phyloP scores from a whole-genome alignment of 2,797 vertebrate species.

The Ctenopoma multispine region DNA sequence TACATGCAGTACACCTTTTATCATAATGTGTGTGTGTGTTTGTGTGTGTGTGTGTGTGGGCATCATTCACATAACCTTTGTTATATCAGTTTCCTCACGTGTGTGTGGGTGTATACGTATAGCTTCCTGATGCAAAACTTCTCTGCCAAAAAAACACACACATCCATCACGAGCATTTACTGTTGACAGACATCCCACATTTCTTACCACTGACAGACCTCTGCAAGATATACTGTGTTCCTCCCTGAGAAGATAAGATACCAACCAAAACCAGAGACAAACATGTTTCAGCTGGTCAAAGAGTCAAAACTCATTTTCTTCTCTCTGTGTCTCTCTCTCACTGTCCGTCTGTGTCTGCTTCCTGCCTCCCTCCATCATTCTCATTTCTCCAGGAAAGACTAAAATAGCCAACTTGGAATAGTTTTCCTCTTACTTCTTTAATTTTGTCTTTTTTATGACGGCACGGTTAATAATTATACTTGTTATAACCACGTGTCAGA shows the following conservation, averaged over 20 bases:
- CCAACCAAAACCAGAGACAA: constrained; percentile 5
- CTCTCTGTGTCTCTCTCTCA: constrained; percentile 4
- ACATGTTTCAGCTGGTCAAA: constrained; percentile 24
- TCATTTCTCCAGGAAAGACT: constrained; percentile 36
- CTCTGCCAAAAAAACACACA: constrained; percentile 43
- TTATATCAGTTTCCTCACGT: constrained; percentile 20
- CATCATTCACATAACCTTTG: neutral
- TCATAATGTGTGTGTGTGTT: neutral
- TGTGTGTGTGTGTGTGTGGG: neutral
- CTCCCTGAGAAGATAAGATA: constrained; percentile 50
- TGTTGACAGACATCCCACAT: constrained; percentile 1
- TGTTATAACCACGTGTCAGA: too few species aligned
- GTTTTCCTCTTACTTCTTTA: neutral
- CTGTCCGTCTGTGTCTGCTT: constrained; percentile 9
- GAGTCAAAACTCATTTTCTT: neutral
- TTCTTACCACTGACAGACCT: constrained; percentile 18
- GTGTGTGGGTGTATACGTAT: constrained; percentile 21
- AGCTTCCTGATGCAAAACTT: constrained; percentile 56
- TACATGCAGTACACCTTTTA: too few species aligned
- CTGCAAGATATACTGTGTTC: constrained; percentile 17
- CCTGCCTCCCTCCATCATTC: neutral
- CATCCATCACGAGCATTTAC: constrained; percentile 42
- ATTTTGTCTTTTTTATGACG: constrained; percentile 7
- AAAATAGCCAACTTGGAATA: constrained; percentile 43
- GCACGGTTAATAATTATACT: neutral